Base-by-base conservation (phyloP, 2,888 invertebrate genomes). In the Caenorhabditis zanzibari region DNA sequence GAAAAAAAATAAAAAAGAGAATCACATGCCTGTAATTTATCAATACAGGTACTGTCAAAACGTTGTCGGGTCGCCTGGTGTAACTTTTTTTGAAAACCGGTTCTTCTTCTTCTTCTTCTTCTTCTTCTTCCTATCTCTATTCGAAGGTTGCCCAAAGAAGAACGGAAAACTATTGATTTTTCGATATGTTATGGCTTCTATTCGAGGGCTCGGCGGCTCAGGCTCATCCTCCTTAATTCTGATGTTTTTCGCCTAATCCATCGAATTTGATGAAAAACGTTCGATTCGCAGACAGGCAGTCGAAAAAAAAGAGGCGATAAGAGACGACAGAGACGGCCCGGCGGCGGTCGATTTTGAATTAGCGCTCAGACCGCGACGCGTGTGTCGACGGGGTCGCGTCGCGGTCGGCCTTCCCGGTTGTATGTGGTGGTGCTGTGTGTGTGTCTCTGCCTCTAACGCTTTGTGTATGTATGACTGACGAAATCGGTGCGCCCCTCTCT, bases 401-500 rank as follows among this genome's bases (percentile, higher is more conserved):
- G 81, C 84, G 84, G 80, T 81, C 84, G 84, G 80, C 84, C 84
- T 84, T 84, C 81, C 76, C 83, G 76, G 81, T 77, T 84, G 38
- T 38, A 6, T 38, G 10, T 38, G 10, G 6, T 38, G 10, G 4
- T 32, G 4, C 32, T 38, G 38, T 38, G 38, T 10, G 38, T 38
- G 38, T 38, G 10, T 38, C 9, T 38, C 10, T 38, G 38, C 12
- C n/a, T n/a, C n/a, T 6, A 38, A 12, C 10, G 38, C 6, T 44
- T 12, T 44, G 44, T 9, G 19, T n/a, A n/a, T 9, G 83, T 73
- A 80, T 76, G 84, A 72, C 81, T 81, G 84, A 80, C 66, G 84
- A 80, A 84, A 84, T 71, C 68, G 71, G 68, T 59, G 61, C 58
- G 49, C 61, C 52, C n/a, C 47, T 24, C 49, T 52, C 49, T 47